phyloP scores from a whole-genome alignment of 1,140 invertebrate genomes.

The Zaprionus camerounensis region DNA sequence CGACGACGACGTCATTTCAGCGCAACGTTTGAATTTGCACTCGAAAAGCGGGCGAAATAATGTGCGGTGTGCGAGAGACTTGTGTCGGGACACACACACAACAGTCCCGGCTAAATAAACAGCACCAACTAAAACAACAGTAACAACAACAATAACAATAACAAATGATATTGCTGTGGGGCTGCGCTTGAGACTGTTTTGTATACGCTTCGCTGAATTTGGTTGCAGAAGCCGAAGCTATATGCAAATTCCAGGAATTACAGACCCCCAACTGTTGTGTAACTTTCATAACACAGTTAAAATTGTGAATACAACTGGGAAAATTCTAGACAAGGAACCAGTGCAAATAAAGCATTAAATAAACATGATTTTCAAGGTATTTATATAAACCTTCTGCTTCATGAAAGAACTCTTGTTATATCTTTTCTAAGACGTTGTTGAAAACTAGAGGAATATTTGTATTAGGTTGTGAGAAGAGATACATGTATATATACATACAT shows the following conservation, averaged over 20 bases:
- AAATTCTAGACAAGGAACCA: background rate
- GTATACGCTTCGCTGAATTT: constrained; percentile 53
- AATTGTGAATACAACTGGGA: background rate
- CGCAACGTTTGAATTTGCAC: constrained; percentile 73
- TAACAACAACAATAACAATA: background rate
- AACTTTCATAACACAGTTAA: constrained; percentile 18
- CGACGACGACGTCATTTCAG: constrained; percentile 56
- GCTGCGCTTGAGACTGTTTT: constrained; percentile 32
- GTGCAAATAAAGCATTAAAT: too few relatives aligned
- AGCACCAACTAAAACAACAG: constrained; percentile 26
- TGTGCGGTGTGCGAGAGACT: constrained; percentile 14
- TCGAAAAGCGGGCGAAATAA: constrained; percentile 40
- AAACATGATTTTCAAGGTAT: background rate
- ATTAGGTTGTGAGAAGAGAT: too few relatives aligned
- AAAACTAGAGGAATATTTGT: too few relatives aligned
- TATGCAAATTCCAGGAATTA: constrained; percentile 26
- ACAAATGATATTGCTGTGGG: constrained; percentile 13
- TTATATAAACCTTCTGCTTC: background rate
- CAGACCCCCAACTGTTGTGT: constrained; percentile 48
- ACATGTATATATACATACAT: too few relatives aligned
- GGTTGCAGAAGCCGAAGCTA: background rate
- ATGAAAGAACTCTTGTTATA: too few relatives aligned
- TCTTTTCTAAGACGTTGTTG: too few relatives aligned
- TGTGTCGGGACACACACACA: constrained; percentile 18
- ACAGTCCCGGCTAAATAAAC: constrained; percentile 38